phyloP scores from a whole-genome alignment of 1,140 invertebrate genomes.

The Pemphigus obesinymphae region DNA sequence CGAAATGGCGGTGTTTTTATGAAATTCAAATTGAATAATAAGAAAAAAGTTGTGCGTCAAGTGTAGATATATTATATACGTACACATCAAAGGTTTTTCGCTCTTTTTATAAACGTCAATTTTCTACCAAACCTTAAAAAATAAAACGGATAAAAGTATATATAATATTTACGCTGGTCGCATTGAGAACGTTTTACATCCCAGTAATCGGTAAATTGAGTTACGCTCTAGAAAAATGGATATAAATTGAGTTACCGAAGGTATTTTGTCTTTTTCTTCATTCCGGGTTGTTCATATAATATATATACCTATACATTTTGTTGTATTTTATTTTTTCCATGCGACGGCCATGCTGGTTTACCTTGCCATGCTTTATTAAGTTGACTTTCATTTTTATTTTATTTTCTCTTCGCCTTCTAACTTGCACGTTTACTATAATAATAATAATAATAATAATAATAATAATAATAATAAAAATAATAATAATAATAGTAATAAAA shows the following conservation, averaged over 20 bases:
- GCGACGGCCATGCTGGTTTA: slow-evolving; percentile 25
- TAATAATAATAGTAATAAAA: background rate
- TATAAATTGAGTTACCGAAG: slow-evolving; percentile 36
- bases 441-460: background rate
- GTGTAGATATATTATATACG: background rate
- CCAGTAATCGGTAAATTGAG: slow-evolving; percentile 34
- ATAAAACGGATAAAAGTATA: slow-evolving; percentile 6
- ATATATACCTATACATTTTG: background rate
- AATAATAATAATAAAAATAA: background rate
- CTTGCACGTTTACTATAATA: background rate
- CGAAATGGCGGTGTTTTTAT: background rate
- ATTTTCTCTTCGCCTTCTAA: slow-evolving; percentile 10
- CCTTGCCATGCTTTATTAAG: background rate
- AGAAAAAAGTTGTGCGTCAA: slow-evolving; percentile 4
- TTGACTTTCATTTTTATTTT: slow-evolving; percentile 28
- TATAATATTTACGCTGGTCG: slow-evolving; percentile 39
- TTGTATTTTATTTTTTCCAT: slow-evolving; percentile 4
- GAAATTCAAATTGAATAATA: slow-evolving; percentile 9
- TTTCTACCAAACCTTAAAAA: background rate
- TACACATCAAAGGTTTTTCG: slow-evolving; percentile 15
- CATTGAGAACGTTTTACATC: slow-evolving; percentile 20
- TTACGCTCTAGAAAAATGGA: slow-evolving; percentile 38
- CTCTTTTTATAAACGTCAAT: slow-evolving; percentile 27
- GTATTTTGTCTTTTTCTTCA: slow-evolving; percentile 31
- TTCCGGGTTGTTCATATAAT: background rate